Percentiles rank a stretch among this genome's conserved stretches.
phyloP scores from a whole-genome alignment of 2,113 vertebrate species.

The Neogale vison region DNA sequence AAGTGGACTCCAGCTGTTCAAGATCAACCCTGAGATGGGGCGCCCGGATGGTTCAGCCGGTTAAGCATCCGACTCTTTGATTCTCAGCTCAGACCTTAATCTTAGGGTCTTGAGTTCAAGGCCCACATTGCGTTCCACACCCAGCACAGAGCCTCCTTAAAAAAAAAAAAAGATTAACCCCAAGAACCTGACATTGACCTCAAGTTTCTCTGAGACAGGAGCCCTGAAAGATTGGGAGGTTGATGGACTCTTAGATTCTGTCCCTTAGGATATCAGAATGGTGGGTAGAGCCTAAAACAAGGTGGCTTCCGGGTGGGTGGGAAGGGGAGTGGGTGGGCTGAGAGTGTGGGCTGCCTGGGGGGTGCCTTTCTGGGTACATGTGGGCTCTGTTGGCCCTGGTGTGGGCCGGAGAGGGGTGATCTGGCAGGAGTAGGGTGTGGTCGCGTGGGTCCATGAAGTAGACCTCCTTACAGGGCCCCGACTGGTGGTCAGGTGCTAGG shows the following conservation, averaged over 20 bases:
- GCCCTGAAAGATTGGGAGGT: not conserved
- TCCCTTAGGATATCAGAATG: too few species aligned
- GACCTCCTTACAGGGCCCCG: not conserved
- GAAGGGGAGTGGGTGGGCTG: not conserved
- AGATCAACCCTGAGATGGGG: not conserved
- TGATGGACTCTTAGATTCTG: not conserved
- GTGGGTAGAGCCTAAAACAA: rapidly evolving
- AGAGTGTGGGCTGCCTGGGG: not conserved
- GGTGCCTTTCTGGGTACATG: too few species aligned
- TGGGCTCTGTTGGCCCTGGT: not conserved
- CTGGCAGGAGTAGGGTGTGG: not conserved
- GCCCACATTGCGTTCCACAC: not conserved
- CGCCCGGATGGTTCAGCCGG: not conserved
- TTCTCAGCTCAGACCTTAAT: not conserved
- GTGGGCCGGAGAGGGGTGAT: rapidly evolving
- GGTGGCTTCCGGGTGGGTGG: not conserved
- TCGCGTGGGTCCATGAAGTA: not conserved
- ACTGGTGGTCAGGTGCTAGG: not conserved
- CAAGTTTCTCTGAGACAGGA: not conserved
- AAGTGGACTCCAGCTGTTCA: not conserved
- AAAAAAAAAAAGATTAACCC: not conserved
- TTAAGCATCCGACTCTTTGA: not conserved
- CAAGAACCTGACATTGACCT: not conserved
- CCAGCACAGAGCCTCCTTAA: not conserved
- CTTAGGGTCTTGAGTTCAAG: not conserved